Evolutionary conservation across 2,888 invertebrate species (phyloP), one percentile per base, ranked within the genome.

Genomic region (Eristalis tenax): DNA sequence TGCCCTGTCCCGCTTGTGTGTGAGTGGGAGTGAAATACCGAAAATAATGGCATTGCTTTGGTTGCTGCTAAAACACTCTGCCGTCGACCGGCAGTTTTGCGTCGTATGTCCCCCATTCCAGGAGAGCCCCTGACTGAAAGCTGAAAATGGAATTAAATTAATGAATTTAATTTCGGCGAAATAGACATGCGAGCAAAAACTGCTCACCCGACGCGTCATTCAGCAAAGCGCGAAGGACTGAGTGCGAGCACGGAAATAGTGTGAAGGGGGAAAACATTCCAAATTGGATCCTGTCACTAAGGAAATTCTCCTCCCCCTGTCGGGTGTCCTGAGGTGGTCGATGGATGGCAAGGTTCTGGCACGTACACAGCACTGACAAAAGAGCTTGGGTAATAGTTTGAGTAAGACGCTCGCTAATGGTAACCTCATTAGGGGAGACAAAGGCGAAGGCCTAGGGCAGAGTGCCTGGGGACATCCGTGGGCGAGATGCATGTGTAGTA

Each of bases 81-180:
- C 59, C 77, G 26, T 57, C 76, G 71, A 81, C 50, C 73, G 85
- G 68, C 81, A 73, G 64, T 69, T 81, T 57, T 43, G 68, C 32
- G 73, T 64, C 68, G 26, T 8, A 8, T 15, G 40, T 71, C 38
- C 66, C 57, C 66, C 57, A 66, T 75, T 18, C 43, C 57, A 83
- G 75, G 43, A 23, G 56, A 40, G n/a, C 2, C 28, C 50, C 73
- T 83, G 83, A 77, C 82, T 77, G 77, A 73, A 32, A 66, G 66
- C 66, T 83, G 59, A 57, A 66, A 82, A 71, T 64, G 70, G 76
- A 76, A 85, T 85, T 61, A 86, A 82, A 86, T 86, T 86, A 86
- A 86, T 86, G 85, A 86, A 82, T 86, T 86, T 86, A 86, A 86
- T 86, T 82, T 86, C 63, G 50, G 59, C 35, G 75, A 74, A 82